These are phyloP conservation scores for Apostichopus leukothele DNA, from an alignment of 53 echinoderm and acorn worm genomes.

Conservation along the genomic window DNA sequence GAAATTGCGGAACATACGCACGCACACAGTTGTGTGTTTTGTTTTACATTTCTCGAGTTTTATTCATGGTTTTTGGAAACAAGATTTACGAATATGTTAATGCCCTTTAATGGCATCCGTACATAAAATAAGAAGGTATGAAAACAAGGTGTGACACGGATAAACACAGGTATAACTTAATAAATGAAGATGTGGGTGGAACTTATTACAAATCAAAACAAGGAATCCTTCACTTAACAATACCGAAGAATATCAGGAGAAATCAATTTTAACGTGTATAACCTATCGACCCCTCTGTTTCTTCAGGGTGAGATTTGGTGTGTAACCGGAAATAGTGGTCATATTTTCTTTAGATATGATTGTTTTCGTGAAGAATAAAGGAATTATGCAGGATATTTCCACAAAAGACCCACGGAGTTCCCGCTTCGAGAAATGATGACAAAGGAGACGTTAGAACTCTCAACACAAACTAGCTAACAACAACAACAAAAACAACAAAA, in stretches of 20 bases:
- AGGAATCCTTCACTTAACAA: neutral
- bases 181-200: conserved; percentile 5
- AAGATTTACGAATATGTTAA: too few relatives aligned
- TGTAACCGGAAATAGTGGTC: neutral
- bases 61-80: too few relatives aligned
- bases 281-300: neutral
- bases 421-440: neutral
- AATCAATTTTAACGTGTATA: neutral
- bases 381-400: neutral
- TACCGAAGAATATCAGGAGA: neutral
- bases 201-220: conserved; percentile 10
- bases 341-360: neutral
- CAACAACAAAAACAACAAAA: too few relatives aligned
- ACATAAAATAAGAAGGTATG: neutral
- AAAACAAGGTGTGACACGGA: neutral
- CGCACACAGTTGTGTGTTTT: too few relatives aligned
- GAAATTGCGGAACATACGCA: too few relatives aligned
- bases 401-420: conserved; percentile 7
- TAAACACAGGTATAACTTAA: neutral
- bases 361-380: conserved; percentile 6
- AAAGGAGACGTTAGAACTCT: neutral
- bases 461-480: too few relatives aligned
- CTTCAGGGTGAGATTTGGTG: neutral
- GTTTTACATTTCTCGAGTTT: too few relatives aligned
- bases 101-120: neutral